Conservation (phyloP, 2,113 vertebrate genomes). For the Haemorhous mexicanus region DNA sequence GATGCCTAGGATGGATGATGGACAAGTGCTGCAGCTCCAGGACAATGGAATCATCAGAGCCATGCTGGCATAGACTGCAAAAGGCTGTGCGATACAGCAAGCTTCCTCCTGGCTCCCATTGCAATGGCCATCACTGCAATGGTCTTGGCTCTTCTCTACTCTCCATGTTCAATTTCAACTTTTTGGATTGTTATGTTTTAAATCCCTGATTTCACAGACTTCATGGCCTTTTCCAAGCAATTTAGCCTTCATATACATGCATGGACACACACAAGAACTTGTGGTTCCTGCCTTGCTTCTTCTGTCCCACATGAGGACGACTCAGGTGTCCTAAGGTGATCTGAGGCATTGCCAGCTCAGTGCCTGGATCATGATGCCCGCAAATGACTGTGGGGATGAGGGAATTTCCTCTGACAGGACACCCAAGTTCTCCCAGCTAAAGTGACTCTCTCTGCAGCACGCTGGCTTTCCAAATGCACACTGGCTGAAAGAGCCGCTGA, state of each 20-base stretch:
- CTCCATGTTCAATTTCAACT: not conserved
- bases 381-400: not conserved
- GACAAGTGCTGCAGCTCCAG: too few species aligned
- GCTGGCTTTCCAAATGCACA: not conserved
- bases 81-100: not conserved
- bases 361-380: rapidly evolving
- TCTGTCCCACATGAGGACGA: not conserved
- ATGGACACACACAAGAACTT: rapidly evolving
- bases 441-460: not conserved
- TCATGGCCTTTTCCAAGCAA: not conserved
- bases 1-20: too few species aligned
- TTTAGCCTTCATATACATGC: not conserved
- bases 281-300: not conserved
- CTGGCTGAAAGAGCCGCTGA: not conserved
- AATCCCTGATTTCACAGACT: not conserved
- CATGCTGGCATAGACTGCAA: not conserved
- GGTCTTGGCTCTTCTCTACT: rapidly evolving
- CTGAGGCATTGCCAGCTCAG: too few species aligned
- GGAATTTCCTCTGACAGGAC: not conserved
- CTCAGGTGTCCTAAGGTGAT: not conserved
- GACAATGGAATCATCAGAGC: not conserved
- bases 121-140: rapidly evolving
- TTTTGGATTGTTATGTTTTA: not conserved
- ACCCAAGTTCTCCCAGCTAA: not conserved
- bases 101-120: not conserved